phyloP scores from a whole-genome alignment of 1,140 invertebrate species.

The Diprion similis region DNA sequence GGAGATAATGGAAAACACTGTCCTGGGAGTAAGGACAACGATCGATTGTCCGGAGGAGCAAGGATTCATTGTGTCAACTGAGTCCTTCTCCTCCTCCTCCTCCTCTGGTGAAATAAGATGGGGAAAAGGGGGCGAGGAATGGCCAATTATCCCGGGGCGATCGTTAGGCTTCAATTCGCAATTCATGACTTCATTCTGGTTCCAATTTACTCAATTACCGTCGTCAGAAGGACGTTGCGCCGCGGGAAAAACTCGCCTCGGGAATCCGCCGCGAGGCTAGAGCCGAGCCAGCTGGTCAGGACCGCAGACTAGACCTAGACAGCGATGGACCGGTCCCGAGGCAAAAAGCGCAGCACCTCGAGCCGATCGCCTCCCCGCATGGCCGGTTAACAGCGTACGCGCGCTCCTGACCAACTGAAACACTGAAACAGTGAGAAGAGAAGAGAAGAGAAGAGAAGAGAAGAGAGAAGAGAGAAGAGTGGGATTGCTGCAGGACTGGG shows the following conservation, averaged over 20 bases:
- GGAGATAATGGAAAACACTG: too few species aligned
- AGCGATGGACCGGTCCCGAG: neutral
- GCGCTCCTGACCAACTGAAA: neutral
- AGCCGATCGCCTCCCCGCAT: neutral
- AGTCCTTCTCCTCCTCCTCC: too few species aligned
- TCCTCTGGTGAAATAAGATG: too few species aligned
- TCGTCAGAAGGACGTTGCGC: neutral
- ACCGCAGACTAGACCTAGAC: conserved; percentile 1
- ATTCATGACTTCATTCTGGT: neutral
- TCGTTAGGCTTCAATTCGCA: neutral
- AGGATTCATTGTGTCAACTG: too few species aligned
- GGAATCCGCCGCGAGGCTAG: neutral
- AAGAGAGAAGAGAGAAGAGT: neutral
- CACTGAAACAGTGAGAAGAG: neutral
- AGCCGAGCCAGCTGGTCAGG: too few species aligned
- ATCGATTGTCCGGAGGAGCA: too few species aligned
- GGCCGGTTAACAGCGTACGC: neutral
- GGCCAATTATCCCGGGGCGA: too few species aligned
- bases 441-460: too few species aligned
- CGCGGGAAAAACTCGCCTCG: neutral
- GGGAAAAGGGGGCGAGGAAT: too few species aligned
- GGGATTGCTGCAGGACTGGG: neutral
- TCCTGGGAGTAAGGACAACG: too few species aligned
- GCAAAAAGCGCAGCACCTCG: neutral
- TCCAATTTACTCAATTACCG: neutral